Conservation (phyloP, 2,888 invertebrate species). For the Rhynchonema sp. region DNA sequence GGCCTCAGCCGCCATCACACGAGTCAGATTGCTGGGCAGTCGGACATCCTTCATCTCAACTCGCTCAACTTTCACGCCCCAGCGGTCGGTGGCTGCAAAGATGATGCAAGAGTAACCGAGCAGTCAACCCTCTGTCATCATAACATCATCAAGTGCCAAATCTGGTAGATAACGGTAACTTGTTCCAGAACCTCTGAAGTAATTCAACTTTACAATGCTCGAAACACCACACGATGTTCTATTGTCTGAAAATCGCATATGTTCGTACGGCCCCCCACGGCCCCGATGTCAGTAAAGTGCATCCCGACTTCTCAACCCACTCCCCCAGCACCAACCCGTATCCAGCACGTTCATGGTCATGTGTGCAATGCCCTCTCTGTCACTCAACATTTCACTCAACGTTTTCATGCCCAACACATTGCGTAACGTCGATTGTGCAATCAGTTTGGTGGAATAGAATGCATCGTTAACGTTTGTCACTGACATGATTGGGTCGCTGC, state of each 20-base stretch:
- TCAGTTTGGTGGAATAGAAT: constrained; percentile 44
- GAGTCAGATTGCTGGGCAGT: not conserved
- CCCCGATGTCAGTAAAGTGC: too few relatives aligned
- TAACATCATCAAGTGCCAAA: too few relatives aligned
- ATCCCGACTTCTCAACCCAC: not conserved
- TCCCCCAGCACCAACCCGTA: not conserved
- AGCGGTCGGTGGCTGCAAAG: not conserved
- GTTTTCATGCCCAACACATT: constrained; percentile 12
- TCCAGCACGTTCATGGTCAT: not conserved
- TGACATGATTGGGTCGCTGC: constrained; percentile 13
- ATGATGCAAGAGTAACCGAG: too few relatives aligned
- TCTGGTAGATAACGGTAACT: too few relatives aligned
- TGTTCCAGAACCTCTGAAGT: too few relatives aligned
- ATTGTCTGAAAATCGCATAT: too few relatives aligned
- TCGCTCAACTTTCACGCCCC: not conserved
- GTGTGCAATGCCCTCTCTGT: constrained; percentile 8
- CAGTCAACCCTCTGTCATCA: too few relatives aligned
- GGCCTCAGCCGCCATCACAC: not conserved
- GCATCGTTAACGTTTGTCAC: constrained; percentile 35
- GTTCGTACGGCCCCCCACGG: too few relatives aligned
- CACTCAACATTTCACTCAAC: constrained; percentile 8
- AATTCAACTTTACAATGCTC: too few relatives aligned
- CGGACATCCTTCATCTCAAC: not conserved
- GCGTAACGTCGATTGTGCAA: constrained; percentile 34
- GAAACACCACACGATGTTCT: too few relatives aligned